Conservation (phyloP, 2,113 vertebrate genomes). For the Apodemus speciosus region DNA sequence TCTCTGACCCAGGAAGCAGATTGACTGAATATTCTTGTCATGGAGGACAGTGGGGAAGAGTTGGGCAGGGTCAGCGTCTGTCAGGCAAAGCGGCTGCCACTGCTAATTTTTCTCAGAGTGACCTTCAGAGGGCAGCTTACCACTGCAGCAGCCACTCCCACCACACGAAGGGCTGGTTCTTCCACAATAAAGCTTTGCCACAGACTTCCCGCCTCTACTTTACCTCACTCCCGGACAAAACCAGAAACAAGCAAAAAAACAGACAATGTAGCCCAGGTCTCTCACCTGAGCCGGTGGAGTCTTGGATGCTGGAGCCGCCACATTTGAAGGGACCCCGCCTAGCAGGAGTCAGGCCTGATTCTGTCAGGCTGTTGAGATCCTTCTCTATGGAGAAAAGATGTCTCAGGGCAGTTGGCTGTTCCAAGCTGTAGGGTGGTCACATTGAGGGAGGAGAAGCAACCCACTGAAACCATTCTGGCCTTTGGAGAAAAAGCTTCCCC, state of each 20-base stretch:
- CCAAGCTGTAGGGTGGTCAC: neutral
- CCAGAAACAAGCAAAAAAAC: neutral
- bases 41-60: neutral
- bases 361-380: neutral
- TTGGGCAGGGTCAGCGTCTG: fast-evolving
- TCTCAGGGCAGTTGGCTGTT: neutral
- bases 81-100: too few species aligned
- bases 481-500: neutral
- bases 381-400: neutral
- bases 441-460: neutral
- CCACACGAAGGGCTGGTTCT: neutral
- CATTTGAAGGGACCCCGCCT: too few species aligned
- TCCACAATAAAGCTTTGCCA: slow-evolving; percentile 56
- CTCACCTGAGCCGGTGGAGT: neutral
- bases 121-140: neutral
- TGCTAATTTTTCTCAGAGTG: neutral
- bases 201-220: neutral
- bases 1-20: neutral
- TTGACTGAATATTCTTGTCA: neutral
- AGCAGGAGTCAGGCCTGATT: neutral
- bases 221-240: neutral
- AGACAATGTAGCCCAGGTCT: neutral
- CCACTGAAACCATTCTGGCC: neutral
- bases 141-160: neutral
- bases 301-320: fast-evolving